Conservation (phyloP, 1,140 invertebrate genomes). For the Thaumetopoea pityocampa region DNA sequence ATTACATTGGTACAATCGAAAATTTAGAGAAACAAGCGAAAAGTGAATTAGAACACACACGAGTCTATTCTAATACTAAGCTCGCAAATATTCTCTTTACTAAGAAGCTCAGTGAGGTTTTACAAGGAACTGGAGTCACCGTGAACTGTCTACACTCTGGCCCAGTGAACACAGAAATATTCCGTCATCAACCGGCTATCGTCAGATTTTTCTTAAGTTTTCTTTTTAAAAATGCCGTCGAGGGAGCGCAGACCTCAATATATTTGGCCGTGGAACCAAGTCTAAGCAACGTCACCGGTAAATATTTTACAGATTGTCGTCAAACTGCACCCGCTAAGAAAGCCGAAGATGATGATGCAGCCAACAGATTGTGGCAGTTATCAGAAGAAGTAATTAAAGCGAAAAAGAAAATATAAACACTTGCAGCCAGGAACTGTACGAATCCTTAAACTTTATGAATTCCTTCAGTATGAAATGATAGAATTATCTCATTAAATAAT, state of each 20-base stretch:
- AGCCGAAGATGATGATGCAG: slow-evolving; percentile 36
- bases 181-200: slow-evolving; percentile 10
- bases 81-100: slow-evolving; percentile 91
- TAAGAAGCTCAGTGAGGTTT: slow-evolving; percentile 82
- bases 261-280: slow-evolving; percentile 71
- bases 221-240: slow-evolving; percentile 27
- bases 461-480: no score
- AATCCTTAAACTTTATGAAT: no score
- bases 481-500: no score
- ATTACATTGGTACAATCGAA: slow-evolving; percentile 81
- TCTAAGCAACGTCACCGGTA: slow-evolving; percentile 69
- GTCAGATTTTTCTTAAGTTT: slow-evolving; percentile 10
- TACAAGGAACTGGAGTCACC: slow-evolving; percentile 84
- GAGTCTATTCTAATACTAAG: slow-evolving; percentile 87
- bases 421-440: no score
- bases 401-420: no score
- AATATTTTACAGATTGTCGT: slow-evolving; percentile 76
- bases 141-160: slow-evolving; percentile 86
- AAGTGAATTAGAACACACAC: slow-evolving; percentile 68
- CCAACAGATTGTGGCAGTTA: slow-evolving; percentile 51
- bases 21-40: slow-evolving; percentile 62
- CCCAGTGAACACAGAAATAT: slow-evolving; percentile 26
- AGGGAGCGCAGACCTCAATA: slow-evolving; percentile 77
- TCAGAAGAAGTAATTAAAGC: slow-evolving; percentile 18
- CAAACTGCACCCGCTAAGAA: slow-evolving; percentile 27